Conservation (phyloP, 2,797 vertebrate species). For the Leptoclinus maculatus region DNA sequence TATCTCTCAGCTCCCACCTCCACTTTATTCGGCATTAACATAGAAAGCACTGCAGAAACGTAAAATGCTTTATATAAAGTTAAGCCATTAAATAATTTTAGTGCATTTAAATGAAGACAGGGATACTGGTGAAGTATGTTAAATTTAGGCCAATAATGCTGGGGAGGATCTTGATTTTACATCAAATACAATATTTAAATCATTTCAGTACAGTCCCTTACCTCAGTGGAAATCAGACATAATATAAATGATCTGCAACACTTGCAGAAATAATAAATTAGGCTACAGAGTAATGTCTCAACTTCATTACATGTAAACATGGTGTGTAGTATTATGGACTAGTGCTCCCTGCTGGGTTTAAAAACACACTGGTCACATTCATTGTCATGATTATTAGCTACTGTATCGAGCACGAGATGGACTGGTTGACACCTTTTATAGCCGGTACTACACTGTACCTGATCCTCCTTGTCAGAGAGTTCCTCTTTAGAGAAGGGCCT, state of each 20-base stretch:
- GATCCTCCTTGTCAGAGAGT: slow-evolving; percentile 82
- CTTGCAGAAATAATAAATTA: neutral
- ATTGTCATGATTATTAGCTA: neutral
- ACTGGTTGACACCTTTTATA: neutral
- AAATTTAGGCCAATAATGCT: neutral
- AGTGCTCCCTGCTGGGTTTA: neutral
- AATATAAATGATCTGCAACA: neutral
- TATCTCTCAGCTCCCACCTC: neutral
- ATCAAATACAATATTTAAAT: neutral
- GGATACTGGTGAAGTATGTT: neutral
- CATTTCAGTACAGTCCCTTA: neutral
- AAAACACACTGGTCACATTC: neutral
- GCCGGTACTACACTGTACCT: slow-evolving; percentile 76
- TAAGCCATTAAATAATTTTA: neutral
- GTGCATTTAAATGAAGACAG: neutral
- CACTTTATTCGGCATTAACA: neutral
- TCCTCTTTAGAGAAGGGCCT: slow-evolving; percentile 89
- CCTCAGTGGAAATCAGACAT: neutral
- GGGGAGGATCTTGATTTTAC: neutral
- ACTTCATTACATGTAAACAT: neutral
- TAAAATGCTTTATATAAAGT: neutral
- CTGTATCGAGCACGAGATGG: neutral
- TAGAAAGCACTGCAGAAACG: neutral
- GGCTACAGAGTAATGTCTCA: neutral
- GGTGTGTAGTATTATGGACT: neutral